Percentiles rank a stretch among this genome's conserved stretches.
Evolutionary conservation across 2,888 invertebrate genomes (phyloP).

Genomic region (Apoda limacodes): DNA sequence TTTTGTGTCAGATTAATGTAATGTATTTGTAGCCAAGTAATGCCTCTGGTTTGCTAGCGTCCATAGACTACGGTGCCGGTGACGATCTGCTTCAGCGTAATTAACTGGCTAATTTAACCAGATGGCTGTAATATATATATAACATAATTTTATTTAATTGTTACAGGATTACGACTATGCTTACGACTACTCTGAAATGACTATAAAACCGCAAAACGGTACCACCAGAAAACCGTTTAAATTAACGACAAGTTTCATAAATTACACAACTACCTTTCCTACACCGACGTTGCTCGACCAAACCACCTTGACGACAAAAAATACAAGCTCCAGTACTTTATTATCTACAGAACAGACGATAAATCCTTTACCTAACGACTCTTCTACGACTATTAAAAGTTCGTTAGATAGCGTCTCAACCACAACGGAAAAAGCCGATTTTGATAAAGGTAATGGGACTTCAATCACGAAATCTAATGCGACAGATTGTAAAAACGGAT

Average conservation of each 20-base stretch:
- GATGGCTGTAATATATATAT: slow-evolving; percentile 2
- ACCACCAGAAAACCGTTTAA: slow-evolving; percentile 53
- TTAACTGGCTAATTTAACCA: too few species aligned
- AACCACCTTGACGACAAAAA: too few species aligned
- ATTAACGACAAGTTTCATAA: slow-evolving; percentile 22
- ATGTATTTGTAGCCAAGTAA: too few species aligned
- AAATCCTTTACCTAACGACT: slow-evolving; percentile 8
- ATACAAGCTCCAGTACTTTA: slow-evolving; percentile 19
- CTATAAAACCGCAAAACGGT: slow-evolving; percentile 71
- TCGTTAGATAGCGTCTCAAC: slow-evolving; percentile 17
- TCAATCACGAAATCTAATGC: slow-evolving; percentile 16
- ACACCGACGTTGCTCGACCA: slow-evolving; percentile 18
- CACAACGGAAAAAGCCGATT: slow-evolving; percentile 12
- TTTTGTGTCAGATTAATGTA: too few species aligned
- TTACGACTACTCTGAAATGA: slow-evolving; percentile 80
- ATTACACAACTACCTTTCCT: slow-evolving; percentile 27
- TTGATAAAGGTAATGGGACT: too few species aligned
- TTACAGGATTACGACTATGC: slow-evolving; percentile 79
- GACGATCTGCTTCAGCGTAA: background rate
- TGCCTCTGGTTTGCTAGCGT: too few species aligned
- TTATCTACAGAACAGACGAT: background rate
- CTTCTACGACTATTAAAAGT: slow-evolving; percentile 21
- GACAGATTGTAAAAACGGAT: slow-evolving; percentile 48
- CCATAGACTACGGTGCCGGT: too few species aligned
- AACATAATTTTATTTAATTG: slow-evolving; percentile 2